Evolutionary conservation across 2,797 vertebrate genomes (phyloP).

Genomic region (Characodon lateralis): DNA sequence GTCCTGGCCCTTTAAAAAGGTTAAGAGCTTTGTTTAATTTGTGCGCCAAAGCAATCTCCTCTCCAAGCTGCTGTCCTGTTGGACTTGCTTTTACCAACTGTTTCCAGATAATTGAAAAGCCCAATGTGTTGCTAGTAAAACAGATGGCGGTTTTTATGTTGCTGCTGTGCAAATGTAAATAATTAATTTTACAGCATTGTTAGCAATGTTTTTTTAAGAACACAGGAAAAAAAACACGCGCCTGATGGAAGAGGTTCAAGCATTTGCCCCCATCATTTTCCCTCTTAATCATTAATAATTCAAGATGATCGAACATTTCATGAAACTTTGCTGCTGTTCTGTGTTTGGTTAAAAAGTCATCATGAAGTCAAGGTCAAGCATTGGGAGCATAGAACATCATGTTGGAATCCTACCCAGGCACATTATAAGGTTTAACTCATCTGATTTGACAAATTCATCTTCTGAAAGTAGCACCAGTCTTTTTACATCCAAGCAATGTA

Average conservation of each 20-base stretch:
- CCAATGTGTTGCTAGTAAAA: slow-evolving; percentile 19
- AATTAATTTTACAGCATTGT: slow-evolving; percentile 29
- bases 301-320: slow-evolving; percentile 57
- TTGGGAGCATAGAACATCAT: no score
- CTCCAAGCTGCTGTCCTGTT: slow-evolving; percentile 23
- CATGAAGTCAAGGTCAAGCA: slow-evolving; percentile 21
- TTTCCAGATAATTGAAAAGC: slow-evolving; percentile 44
- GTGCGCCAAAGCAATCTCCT: slow-evolving; percentile 12
- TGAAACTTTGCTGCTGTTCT: slow-evolving; percentile 51
- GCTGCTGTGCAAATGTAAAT: slow-evolving; percentile 13
- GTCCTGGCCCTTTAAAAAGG: no score
- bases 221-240: background rate
- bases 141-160: slow-evolving; percentile 13
- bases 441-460: background rate
- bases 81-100: slow-evolving; percentile 24
- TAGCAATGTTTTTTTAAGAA: slow-evolving; percentile 13
- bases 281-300: slow-evolving; percentile 67
- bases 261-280: slow-evolving; percentile 10
- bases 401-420: no score
- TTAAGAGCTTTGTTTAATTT: background rate
- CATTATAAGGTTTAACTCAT: background rate
- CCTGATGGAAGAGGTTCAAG: slow-evolving; percentile 22
- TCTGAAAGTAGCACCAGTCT: background rate
- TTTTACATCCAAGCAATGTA: background rate
- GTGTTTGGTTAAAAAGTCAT: slow-evolving; percentile 47